These are phyloP conservation scores for Mythimna lalbum DNA, from an alignment of 2,888 invertebrate species.

Conservation along the genomic window DNA sequence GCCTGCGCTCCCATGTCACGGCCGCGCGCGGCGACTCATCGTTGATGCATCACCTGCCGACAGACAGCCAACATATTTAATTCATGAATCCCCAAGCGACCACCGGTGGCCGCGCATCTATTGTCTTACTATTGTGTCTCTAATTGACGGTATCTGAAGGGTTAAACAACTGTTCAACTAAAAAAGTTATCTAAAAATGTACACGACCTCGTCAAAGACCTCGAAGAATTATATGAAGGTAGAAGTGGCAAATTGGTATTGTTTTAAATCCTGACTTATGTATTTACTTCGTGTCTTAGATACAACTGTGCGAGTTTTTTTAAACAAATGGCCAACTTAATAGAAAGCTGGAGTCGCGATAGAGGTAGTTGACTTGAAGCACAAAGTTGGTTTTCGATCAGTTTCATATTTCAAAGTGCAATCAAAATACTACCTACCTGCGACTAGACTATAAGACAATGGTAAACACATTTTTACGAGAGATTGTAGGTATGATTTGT, in stretches of 20 bases:
- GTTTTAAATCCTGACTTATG: not conserved
- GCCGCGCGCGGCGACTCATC: constrained; percentile 94
- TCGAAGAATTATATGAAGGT: not conserved
- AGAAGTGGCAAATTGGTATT: not conserved
- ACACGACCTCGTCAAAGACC: not conserved
- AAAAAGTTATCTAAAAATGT: not conserved
- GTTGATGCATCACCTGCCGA: constrained; percentile 91
- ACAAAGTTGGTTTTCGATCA: not conserved
- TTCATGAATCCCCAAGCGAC: no score
- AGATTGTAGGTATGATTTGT: no score
- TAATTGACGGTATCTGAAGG: no score
- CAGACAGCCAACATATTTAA: constrained; percentile 13
- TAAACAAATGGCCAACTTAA: not conserved
- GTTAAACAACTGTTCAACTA: not conserved
- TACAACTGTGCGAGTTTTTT: not conserved
- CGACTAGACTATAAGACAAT: no score
- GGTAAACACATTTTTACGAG: no score
- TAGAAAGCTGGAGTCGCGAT: not conserved
- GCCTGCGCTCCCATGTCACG: constrained; percentile 96
- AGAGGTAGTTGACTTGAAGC: not conserved
- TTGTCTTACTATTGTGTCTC: no score
- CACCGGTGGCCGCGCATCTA: no score
- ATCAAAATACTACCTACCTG: no score
- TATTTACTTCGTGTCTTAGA: not conserved
- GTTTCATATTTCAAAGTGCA: no score